A percentile compares a stretch with the other conserved stretches of the same genome.
Conservation (phyloP, 2,797 vertebrate genomes). For the Gallinago nigripennis region DNA sequence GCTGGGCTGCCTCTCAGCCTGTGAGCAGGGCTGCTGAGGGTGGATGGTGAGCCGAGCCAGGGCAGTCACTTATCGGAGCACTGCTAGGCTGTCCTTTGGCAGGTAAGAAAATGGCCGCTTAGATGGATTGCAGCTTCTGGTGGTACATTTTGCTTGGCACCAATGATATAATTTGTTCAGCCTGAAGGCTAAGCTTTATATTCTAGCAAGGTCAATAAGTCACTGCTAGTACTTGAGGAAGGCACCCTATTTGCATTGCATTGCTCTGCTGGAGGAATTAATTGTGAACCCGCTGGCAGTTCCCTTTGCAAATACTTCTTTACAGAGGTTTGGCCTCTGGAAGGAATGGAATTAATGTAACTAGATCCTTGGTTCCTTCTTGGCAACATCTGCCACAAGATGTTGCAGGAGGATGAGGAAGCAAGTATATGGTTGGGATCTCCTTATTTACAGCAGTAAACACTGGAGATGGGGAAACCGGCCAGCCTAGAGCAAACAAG, state of each 20-base stretch:
- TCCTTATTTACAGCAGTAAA: not conserved
- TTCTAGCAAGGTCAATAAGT: not conserved
- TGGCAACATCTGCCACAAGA: not conserved
- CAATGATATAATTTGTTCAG: accelerated
- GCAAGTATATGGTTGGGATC: not conserved
- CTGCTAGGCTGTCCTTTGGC: not conserved
- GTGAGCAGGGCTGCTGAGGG: not conserved
- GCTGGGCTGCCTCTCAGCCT: not conserved
- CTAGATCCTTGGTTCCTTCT: not conserved
- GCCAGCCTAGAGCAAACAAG: not conserved
- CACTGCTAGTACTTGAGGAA: not conserved
- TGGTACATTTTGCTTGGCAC: not conserved
- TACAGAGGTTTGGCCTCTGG: not conserved
- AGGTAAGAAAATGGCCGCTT: not conserved
- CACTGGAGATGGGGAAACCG: not conserved
- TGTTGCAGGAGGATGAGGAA: not conserved
- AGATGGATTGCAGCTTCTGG: not conserved
- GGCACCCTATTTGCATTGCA: not conserved
- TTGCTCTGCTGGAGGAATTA: not conserved
- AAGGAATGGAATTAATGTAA: not conserved
- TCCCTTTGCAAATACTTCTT: not conserved
- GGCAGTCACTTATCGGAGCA: accelerated
- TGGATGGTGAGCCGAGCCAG: accelerated
- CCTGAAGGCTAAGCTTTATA: not conserved
- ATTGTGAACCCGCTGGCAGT: not conserved